Conservation (phyloP, 2,888 invertebrate species). For the Zeuzera pyrina region DNA sequence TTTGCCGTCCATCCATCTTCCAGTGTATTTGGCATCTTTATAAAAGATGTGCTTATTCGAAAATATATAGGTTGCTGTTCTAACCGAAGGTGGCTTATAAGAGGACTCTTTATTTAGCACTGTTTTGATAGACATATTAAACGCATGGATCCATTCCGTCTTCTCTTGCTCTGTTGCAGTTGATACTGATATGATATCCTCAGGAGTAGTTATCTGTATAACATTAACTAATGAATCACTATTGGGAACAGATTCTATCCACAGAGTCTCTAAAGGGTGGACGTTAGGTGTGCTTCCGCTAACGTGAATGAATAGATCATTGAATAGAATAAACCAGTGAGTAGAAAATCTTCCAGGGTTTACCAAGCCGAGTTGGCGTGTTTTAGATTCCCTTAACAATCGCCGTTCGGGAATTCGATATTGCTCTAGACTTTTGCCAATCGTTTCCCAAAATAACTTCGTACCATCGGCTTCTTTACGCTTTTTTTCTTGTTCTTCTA, state of each 20-base stretch:
- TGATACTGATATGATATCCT: slow-evolving; percentile 80
- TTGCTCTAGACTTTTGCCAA: slow-evolving; percentile 76
- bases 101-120: slow-evolving; percentile 75
- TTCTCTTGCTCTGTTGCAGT: slow-evolving; percentile 80
- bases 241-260: slow-evolving; percentile 84
- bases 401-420: slow-evolving; percentile 78
- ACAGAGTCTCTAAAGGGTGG: slow-evolving; percentile 82
- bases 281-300: slow-evolving; percentile 76
- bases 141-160: slow-evolving; percentile 83
- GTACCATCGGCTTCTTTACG: slow-evolving; percentile 79
- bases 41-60: slow-evolving; percentile 78
- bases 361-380: slow-evolving; percentile 77
- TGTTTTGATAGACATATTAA: slow-evolving; percentile 81
- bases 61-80: slow-evolving; percentile 82
- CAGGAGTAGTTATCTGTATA: slow-evolving; percentile 83
- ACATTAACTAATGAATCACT: slow-evolving; percentile 76
- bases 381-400: slow-evolving; percentile 84
- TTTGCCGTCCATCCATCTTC: slow-evolving; percentile 87
- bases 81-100: slow-evolving; percentile 78
- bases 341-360: slow-evolving; percentile 83
- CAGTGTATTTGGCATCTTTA: slow-evolving; percentile 85
- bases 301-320: slow-evolving; percentile 85
- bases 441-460: slow-evolving; percentile 81
- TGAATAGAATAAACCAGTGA: slow-evolving; percentile 87
- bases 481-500: slow-evolving; percentile 75